These are phyloP conservation scores for Drosophila recens DNA, from an alignment of 2,888 invertebrate genomes.

Conservation along the genomic window DNA sequence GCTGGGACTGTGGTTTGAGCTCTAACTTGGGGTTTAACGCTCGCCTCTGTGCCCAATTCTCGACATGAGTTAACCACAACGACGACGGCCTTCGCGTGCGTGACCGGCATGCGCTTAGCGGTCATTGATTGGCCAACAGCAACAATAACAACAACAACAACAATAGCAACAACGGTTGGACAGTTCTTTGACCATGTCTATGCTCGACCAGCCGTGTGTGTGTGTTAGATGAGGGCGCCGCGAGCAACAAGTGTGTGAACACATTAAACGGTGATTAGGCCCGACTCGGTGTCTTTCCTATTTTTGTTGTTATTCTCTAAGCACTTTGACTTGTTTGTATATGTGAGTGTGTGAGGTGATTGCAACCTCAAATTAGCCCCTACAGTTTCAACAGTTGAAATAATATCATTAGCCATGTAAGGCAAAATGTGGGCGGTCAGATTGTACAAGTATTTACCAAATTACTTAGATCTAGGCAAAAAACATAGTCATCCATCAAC, in stretches of 20 bases:
- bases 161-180: slow-evolving; percentile 39
- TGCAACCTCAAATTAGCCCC: slow-evolving; percentile 46
- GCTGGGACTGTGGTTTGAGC: background rate
- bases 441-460: slow-evolving; percentile 17
- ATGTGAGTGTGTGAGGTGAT: slow-evolving; percentile 30
- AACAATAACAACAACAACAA: slow-evolving; percentile 12
- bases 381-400: slow-evolving; percentile 30
- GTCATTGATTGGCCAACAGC: slow-evolving; percentile 74
- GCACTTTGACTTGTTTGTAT: slow-evolving; percentile 13
- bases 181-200: slow-evolving; percentile 64
- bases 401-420: slow-evolving; percentile 57
- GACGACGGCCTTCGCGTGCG: slow-evolving; percentile 82
- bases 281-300: slow-evolving; percentile 26
- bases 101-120: slow-evolving; percentile 81
- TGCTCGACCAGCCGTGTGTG: slow-evolving; percentile 28
- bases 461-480: slow-evolving; percentile 17
- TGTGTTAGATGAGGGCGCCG: slow-evolving; percentile 69
- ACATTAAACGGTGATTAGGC: slow-evolving; percentile 77
- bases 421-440: slow-evolving; percentile 57
- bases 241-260: slow-evolving; percentile 78
- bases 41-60: slow-evolving; percentile 72
- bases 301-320: slow-evolving; percentile 26
- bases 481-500: slow-evolving; percentile 8
- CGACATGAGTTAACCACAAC: slow-evolving; percentile 42
- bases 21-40: slow-evolving; percentile 57